Percentiles rank a stretch among this genome's conserved stretches.
phyloP scores from a whole-genome alignment of 2,888 invertebrate genomes.

The Nephrocerus scutellatus region DNA sequence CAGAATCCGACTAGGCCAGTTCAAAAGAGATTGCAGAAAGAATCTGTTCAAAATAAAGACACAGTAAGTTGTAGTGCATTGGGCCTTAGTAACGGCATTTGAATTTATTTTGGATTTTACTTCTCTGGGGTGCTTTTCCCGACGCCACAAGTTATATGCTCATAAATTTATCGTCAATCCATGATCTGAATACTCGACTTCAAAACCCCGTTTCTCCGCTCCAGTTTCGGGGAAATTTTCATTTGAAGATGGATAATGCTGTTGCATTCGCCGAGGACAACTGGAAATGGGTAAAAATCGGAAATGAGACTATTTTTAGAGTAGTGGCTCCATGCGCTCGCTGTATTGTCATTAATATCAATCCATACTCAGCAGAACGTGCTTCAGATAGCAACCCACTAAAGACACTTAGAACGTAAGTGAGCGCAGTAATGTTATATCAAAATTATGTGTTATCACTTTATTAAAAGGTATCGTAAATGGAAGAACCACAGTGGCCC shows the following conservation, averaged over 20 bases:
- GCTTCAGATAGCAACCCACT: constrained; percentile 57
- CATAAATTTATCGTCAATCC: constrained; percentile 60
- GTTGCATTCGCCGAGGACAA: constrained; percentile 59
- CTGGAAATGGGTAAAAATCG: constrained; percentile 66
- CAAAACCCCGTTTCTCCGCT: constrained; percentile 49
- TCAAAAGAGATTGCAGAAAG: no score
- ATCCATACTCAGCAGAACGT: constrained; percentile 59
- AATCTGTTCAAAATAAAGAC: no score
- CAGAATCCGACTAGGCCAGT: no score
- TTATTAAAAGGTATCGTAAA: constrained; percentile 38
- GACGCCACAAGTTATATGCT: constrained; percentile 64
- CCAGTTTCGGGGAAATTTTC: constrained; percentile 65
- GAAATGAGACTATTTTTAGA: constrained; percentile 29
- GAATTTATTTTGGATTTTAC: no score
- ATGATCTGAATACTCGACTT: constrained; percentile 57
- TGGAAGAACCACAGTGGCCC: constrained; percentile 38
- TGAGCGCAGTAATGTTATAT: background rate
- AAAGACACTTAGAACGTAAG: constrained; percentile 58
- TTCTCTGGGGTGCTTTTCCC: constrained; percentile 53
- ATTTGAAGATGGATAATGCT: constrained; percentile 55
- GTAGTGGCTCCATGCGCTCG: constrained; percentile 46
- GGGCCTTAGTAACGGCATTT: no score
- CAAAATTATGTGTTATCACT: no score
- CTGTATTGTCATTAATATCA: constrained; percentile 64
- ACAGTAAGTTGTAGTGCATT: no score